Conservation (phyloP, 2,113 vertebrate species). For the Bujurquina vittata region DNA sequence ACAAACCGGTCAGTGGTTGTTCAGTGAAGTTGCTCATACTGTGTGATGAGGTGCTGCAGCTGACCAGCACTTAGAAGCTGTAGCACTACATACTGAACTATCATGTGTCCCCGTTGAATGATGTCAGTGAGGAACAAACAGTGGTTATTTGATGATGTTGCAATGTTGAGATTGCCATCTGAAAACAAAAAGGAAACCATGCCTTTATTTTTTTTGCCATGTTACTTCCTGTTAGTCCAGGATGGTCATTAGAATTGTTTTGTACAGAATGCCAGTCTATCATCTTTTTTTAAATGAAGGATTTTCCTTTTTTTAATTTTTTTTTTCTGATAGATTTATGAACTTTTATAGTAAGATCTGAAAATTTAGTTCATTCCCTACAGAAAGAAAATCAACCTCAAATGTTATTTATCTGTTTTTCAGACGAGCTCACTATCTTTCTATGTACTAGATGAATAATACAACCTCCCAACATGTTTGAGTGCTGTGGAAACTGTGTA, state of each 20-base stretch:
- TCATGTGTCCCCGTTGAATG: not conserved
- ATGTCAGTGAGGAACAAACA: not conserved
- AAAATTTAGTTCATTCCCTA: not conserved
- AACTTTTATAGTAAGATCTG: not conserved
- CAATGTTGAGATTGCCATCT: not conserved
- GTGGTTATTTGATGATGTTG: not conserved
- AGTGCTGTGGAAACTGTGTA: not conserved
- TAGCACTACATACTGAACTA: not conserved
- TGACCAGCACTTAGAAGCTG: not conserved
- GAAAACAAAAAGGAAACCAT: constrained; percentile 1
- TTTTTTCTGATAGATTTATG: not conserved
- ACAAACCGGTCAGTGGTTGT: constrained; percentile 5
- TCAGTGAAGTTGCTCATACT: not conserved
- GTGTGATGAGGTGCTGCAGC: not conserved
- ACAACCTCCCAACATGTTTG: not conserved
- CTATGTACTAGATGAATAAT: not conserved
- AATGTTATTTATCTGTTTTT: constrained; percentile 25
- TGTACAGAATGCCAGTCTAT: not conserved
- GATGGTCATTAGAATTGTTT: not conserved
- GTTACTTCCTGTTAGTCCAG: constrained; percentile 4
- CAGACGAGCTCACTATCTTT: not conserved
- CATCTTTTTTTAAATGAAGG: not conserved
- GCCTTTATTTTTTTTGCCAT: constrained; percentile 34
- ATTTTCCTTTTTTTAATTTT: not conserved
- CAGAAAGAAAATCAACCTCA: not conserved